phyloP scores from a whole-genome alignment of 2,888 invertebrate species.

The Caenorhabditis sulstoni region DNA sequence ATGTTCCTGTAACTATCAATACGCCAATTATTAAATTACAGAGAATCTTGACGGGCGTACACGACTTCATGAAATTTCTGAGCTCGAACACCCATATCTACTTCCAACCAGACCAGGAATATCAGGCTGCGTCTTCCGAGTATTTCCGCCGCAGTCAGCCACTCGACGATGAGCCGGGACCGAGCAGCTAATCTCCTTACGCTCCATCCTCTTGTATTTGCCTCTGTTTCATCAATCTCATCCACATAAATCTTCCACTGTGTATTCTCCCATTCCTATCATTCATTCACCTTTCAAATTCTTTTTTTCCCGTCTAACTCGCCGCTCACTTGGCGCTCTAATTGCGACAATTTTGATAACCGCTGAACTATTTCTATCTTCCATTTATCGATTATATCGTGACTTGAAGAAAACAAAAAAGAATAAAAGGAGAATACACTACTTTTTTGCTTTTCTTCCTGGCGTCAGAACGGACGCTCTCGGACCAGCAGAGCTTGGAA shows the following conservation, averaged over 20 bases:
- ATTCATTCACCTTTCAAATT: no score
- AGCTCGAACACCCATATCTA: constrained; percentile 51
- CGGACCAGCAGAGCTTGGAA: no score
- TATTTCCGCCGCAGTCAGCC: constrained; percentile 11
- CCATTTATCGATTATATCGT: no score
- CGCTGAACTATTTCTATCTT: no score
- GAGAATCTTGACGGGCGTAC: constrained; percentile 30
- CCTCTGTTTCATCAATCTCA: background rate
- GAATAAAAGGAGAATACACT: no score
- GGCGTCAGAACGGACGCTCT: no score
- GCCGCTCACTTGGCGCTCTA: background rate
- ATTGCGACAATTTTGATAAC: background rate
- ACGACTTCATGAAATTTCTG: constrained; percentile 57
- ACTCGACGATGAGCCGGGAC: background rate
- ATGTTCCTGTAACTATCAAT: background rate
- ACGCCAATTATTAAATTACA: constrained; percentile 28
- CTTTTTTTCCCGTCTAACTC: no score
- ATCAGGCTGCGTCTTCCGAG: constrained; percentile 33
- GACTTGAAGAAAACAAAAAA: no score
- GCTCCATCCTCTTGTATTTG: background rate
- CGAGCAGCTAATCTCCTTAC: background rate
- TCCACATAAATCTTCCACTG: background rate
- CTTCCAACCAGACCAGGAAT: constrained; percentile 21
- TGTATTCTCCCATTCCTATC: background rate
- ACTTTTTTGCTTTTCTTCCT: no score